phyloP scores from a whole-genome alignment of 2,113 vertebrate genomes.

The Ibidorhyncha struthersii region DNA sequence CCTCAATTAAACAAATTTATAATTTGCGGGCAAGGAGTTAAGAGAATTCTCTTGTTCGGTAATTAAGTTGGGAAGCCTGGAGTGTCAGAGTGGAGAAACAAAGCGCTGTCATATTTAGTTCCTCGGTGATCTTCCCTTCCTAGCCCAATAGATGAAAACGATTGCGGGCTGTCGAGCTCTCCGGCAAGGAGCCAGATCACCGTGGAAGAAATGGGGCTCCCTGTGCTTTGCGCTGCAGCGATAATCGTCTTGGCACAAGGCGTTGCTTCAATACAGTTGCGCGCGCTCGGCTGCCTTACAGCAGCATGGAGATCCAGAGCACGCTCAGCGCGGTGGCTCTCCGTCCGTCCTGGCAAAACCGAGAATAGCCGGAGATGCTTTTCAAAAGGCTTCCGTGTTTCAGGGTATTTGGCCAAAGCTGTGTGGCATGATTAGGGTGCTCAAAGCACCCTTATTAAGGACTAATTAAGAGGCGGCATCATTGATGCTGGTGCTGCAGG shows the following conservation, averaged over 20 bases:
- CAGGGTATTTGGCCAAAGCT: neutral
- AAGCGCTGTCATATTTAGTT: neutral
- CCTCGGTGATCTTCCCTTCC: neutral
- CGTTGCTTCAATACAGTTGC: neutral
- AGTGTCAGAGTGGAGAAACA: neutral
- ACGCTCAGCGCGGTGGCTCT: fast-evolving
- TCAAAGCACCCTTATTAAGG: neutral
- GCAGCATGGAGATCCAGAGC: neutral
- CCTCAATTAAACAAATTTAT: neutral
- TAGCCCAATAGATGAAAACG: neutral
- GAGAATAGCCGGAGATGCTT: neutral
- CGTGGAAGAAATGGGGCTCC: neutral
- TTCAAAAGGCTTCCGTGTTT: neutral
- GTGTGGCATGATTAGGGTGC: neutral
- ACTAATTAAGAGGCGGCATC: constrained; percentile 1
- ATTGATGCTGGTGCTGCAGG: neutral
- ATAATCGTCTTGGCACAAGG: neutral
- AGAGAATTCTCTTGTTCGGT: neutral
- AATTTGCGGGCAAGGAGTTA: neutral
- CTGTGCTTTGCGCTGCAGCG: neutral
- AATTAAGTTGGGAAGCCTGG: constrained; percentile 23
- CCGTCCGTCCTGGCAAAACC: neutral
- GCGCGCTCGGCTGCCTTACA: neutral
- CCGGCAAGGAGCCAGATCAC: neutral
- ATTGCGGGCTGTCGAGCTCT: neutral